phyloP scores from a whole-genome alignment of 2,888 invertebrate species.

The Chloroclysta siterata region DNA sequence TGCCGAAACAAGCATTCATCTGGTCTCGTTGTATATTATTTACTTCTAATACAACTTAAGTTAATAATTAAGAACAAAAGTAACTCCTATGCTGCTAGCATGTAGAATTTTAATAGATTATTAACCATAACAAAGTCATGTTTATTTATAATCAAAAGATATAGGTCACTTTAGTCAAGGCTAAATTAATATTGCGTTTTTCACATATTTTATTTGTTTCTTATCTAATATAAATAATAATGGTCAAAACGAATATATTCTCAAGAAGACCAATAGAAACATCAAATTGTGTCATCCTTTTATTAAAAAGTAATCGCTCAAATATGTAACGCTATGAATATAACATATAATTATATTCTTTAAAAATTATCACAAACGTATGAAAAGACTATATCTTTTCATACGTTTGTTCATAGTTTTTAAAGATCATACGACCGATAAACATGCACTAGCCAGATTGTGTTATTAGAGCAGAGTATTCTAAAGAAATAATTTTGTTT shows the following conservation, averaged over 20 bases:
- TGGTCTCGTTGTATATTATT: neutral
- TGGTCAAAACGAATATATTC: neutral
- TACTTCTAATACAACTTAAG: neutral
- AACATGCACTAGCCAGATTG: slow-evolving; percentile 1
- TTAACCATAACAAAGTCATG: neutral
- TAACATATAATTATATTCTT: neutral
- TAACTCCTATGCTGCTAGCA: neutral
- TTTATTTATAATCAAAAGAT: slow-evolving; percentile 12
- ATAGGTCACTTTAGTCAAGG: slow-evolving; percentile 1
- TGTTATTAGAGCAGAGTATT: neutral
- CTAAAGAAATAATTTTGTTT: neutral
- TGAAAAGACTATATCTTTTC: neutral
- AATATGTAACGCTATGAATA: slow-evolving; percentile 6
- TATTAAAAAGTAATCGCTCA: slow-evolving; percentile 6
- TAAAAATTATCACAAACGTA: slow-evolving; percentile 5
- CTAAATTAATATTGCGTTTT: neutral
- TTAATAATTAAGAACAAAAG: neutral
- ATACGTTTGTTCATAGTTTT: too few species aligned
- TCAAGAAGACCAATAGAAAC: slow-evolving; percentile 17
- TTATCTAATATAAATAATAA: slow-evolving; percentile 1
- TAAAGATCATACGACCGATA: slow-evolving; percentile 2
- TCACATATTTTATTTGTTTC: slow-evolving; percentile 4
- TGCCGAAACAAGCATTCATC: neutral
- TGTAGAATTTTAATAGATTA: neutral
- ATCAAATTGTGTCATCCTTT: slow-evolving; percentile 7